Evolutionary conservation across 2,797 vertebrate genomes (phyloP).

Genomic region (Hyperoplus lanceolatus): DNA sequence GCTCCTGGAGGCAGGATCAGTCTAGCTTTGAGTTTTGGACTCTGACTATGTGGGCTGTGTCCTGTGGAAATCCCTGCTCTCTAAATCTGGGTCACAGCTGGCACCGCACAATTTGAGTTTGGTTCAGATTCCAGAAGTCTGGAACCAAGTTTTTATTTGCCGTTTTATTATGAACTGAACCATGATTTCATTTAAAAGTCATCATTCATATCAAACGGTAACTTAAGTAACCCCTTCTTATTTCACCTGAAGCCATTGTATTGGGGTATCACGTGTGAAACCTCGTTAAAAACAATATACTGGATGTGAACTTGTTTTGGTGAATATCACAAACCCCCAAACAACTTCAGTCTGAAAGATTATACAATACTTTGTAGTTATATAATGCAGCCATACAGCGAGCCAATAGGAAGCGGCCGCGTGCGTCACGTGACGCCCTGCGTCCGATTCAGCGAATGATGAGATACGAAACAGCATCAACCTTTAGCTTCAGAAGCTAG

Average conservation of each 20-base stretch:
- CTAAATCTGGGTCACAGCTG: slow-evolving; percentile 46
- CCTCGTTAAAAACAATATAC: neutral
- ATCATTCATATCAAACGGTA: neutral
- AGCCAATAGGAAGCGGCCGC: slow-evolving; percentile 72
- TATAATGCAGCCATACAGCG: slow-evolving; percentile 84
- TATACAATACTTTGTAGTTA: slow-evolving; percentile 86
- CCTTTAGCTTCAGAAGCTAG: slow-evolving; percentile 54
- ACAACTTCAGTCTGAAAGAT: slow-evolving; percentile 51
- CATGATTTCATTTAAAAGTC: neutral
- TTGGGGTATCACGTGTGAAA: neutral
- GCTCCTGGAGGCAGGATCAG: neutral
- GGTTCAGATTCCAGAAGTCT: neutral
- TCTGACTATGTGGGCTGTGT: neutral
- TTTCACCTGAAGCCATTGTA: neutral
- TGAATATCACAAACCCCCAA: neutral
- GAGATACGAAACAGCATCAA: slow-evolving; percentile 42
- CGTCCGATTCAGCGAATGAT: slow-evolving; percentile 31
- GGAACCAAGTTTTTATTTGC: neutral
- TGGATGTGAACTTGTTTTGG: neutral
- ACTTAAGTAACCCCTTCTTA: neutral
- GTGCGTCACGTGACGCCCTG: slow-evolving; percentile 71
- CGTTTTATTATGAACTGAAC: neutral
- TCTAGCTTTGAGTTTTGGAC: neutral
- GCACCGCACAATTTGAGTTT: neutral
- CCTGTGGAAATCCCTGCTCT: neutral